These are phyloP conservation scores for Digitonthophagus gazella DNA, from an alignment of 2,888 invertebrate genomes.

Conservation along the genomic window DNA sequence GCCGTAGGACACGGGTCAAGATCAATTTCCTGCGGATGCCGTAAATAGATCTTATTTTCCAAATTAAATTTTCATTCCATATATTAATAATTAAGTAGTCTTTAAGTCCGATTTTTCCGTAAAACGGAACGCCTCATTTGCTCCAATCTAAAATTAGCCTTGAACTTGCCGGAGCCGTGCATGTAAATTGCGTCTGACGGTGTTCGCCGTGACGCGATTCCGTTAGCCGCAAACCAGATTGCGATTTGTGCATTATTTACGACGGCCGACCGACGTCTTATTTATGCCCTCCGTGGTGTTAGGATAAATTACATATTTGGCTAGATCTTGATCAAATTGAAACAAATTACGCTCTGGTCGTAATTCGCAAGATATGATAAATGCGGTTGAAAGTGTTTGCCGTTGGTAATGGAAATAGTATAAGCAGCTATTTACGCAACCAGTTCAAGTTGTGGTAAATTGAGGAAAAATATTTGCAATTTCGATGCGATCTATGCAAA, in stretches of 20 bases:
- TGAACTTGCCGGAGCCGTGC: neutral
- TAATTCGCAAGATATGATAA: neutral
- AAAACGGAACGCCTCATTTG: neutral
- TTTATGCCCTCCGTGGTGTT: neutral
- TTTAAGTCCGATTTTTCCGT: neutral
- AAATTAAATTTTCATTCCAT: neutral
- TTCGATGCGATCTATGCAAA: neutral
- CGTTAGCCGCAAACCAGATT: neutral
- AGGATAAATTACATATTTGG: neutral
- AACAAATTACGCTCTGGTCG: neutral
- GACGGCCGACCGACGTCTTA: neutral
- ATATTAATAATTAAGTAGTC: neutral
- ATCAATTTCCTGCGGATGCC: conserved; percentile 16
- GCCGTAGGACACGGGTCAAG: conserved; percentile 17
- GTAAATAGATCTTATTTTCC: neutral
- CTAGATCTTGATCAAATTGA: neutral
- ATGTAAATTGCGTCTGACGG: neutral
- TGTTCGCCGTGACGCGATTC: neutral
- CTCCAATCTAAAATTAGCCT: neutral
- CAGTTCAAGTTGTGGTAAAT: neutral
- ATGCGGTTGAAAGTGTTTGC: neutral
- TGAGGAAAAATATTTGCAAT: neutral
- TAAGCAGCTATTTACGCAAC: neutral
- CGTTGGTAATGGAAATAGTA: neutral
- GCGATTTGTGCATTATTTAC: neutral